Conservation (phyloP, 2,888 invertebrate species). For the Drosophila leonis region DNA sequence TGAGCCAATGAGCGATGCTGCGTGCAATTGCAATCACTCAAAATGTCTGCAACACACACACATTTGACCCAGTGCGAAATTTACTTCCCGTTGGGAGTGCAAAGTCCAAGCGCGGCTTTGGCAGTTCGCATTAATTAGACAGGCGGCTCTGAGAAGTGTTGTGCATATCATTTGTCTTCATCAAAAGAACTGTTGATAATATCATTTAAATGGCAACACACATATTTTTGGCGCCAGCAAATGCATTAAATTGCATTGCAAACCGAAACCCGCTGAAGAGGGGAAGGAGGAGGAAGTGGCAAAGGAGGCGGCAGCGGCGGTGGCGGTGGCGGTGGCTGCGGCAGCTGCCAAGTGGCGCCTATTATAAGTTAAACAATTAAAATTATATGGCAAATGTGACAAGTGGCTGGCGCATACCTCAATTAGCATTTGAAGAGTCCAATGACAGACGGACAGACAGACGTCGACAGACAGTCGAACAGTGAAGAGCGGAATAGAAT, state of each 20-base stretch:
- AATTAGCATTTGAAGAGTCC: constrained; percentile 66
- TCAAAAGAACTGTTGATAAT: constrained; percentile 69
- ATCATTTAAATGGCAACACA: constrained; percentile 38
- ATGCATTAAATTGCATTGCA: constrained; percentile 68
- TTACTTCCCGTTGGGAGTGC: constrained; percentile 48
- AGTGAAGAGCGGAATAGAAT: constrained; percentile 29
- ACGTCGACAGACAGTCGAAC: background rate
- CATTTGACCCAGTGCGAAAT: constrained; percentile 63
- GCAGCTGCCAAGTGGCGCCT: constrained; percentile 62
- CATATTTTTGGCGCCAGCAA: constrained; percentile 69
- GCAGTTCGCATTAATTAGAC: constrained; percentile 68
- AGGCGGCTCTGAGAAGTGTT: constrained; percentile 41
- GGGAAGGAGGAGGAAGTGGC: background rate
- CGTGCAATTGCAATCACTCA: constrained; percentile 35
- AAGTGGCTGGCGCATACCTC: constrained; percentile 79
- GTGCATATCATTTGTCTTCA: constrained; percentile 73
- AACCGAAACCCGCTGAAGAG: constrained; percentile 21
- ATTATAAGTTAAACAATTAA: constrained; percentile 73
- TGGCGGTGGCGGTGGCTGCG: too few relatives aligned
- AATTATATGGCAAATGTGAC: constrained; percentile 77
- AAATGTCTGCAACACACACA: constrained; percentile 15
- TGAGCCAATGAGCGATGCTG: background rate
- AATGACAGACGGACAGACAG: constrained; percentile 2
- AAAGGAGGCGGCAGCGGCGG: background rate
- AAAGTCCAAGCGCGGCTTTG: constrained; percentile 62